phyloP scores from a whole-genome alignment of 2,888 invertebrate genomes.

The Serripes groenlandicus region DNA sequence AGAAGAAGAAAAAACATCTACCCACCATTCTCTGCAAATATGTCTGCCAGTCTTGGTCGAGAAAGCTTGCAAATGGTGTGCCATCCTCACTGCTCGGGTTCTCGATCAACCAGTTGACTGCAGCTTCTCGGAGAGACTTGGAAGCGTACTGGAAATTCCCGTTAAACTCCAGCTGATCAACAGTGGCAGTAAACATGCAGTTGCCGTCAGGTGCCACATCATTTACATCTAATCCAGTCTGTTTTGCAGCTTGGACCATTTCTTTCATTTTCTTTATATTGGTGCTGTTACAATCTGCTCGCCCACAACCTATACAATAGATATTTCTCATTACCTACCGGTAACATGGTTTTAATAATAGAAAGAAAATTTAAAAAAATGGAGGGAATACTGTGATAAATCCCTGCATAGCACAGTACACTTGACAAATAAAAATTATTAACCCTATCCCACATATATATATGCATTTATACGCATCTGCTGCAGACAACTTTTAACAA shows the following conservation, averaged over 20 bases:
- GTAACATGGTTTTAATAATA: background rate
- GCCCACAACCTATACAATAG: slow-evolving; percentile 69
- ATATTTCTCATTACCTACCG: too few species aligned
- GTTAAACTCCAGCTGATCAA: slow-evolving; percentile 64
- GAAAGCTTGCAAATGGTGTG: slow-evolving; percentile 63
- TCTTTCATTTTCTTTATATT: slow-evolving; percentile 55
- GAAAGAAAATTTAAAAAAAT: background rate
- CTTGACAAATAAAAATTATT: too few species aligned
- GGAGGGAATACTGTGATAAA: too few species aligned
- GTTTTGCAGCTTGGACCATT: slow-evolving; percentile 53
- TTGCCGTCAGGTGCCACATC: slow-evolving; percentile 71
- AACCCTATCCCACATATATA: too few species aligned
- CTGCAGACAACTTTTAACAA: too few species aligned
- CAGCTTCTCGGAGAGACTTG: slow-evolving; percentile 57
- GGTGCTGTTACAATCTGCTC: slow-evolving; percentile 65
- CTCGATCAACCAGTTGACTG: slow-evolving; percentile 54
- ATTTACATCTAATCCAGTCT: slow-evolving; percentile 54
- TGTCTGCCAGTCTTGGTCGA: slow-evolving; percentile 67
- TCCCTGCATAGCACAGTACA: too few species aligned
- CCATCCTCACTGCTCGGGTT: slow-evolving; percentile 65
- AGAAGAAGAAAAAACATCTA: too few species aligned
- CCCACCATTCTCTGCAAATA: slow-evolving; percentile 64
- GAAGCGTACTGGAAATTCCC: slow-evolving; percentile 44
- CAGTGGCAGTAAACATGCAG: slow-evolving; percentile 72
- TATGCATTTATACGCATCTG: too few species aligned